phyloP scores from a whole-genome alignment of 1,140 invertebrate species.

The Drosophila orena region DNA sequence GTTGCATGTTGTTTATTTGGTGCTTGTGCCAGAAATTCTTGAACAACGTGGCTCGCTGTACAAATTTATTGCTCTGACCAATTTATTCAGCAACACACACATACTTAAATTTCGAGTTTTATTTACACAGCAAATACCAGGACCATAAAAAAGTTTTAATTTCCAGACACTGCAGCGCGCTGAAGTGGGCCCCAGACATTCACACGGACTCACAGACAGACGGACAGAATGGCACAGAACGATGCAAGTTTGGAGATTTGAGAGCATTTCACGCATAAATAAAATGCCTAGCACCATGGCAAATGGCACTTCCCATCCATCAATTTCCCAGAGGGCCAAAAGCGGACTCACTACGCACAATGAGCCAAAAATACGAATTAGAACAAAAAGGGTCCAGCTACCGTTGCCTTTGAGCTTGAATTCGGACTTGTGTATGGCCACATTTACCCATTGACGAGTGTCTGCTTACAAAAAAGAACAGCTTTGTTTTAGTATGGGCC shows the following conservation, averaged over 20 bases:
- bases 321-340: neutral
- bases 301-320: constrained; percentile 39
- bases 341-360: constrained; percentile 31
- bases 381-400: constrained; percentile 9
- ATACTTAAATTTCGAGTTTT: constrained; percentile 29
- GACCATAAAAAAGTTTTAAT: constrained; percentile 69
- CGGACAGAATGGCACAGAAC: constrained; percentile 23
- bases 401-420: neutral
- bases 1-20: neutral
- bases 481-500: neutral
- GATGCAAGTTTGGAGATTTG: constrained; percentile 54
- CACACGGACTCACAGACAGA: constrained; percentile 17
- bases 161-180: constrained; percentile 56
- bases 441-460: neutral
- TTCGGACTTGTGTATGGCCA: neutral
- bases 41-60: constrained; percentile 18
- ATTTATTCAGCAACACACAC: constrained; percentile 32
- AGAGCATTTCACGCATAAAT: constrained; percentile 70
- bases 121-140: constrained; percentile 40
- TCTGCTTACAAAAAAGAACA: too few relatives aligned
- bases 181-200: constrained; percentile 45
- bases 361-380: constrained; percentile 34
- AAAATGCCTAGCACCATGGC: constrained; percentile 53
- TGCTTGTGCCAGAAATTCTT: constrained; percentile 14
- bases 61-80: constrained; percentile 50